Base-by-base conservation (phyloP, 2,113 vertebrate species). In the Mesembrinibis cayennensis region DNA sequence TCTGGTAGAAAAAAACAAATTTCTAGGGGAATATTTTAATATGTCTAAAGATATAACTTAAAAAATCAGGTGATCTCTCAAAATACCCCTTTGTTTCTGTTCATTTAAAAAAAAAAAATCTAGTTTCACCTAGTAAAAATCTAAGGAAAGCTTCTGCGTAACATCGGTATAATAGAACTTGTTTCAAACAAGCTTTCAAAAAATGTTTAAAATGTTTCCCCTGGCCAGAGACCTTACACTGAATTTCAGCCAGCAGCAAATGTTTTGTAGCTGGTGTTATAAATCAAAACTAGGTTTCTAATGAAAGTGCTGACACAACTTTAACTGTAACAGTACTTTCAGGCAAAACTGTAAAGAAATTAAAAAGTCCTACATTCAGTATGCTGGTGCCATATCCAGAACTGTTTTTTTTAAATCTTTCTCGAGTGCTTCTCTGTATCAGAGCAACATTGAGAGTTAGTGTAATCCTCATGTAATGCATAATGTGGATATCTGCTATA, bases 221-320 rank as follows among this genome's bases (percentile, higher is more conserved):
- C 32, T 94, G 89, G 93, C 61, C 94, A 84, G 70, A 96, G 96
- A 97, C 97, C 94, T 96, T 56, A 91, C 7, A 23, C 83, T 95
- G 93, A 93, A 83, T 95, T 97, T 97, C 96, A 97, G 96, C 97
- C 97, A 96, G 95, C 80, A 97, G 97, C 97, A 97, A 85, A 76
- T 82, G 50, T 78, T 98, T 97, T 90, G 62, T 87, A 96, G 92
- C 55, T 4, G 17, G 74, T 45, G 96, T 95, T 97, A 98, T 98
- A 97, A 98, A 98, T 98, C 98, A 98, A 95, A 98, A 80, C 83
- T 40, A 72, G 50, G 77, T 96, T 98, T 96, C 96, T 97, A 97
- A 98, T 97, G 97, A 92, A 97, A 98, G 70, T 63, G 84, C 92
- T 97, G 98, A 98, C 98, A 97, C 74, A 84, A 96, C 81, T 96